Percentiles rank a stretch among this genome's conserved stretches.
These are phyloP conservation scores for Danio albolineatus DNA, from an alignment of 2,797 vertebrate genomes.

Conservation along the genomic window DNA sequence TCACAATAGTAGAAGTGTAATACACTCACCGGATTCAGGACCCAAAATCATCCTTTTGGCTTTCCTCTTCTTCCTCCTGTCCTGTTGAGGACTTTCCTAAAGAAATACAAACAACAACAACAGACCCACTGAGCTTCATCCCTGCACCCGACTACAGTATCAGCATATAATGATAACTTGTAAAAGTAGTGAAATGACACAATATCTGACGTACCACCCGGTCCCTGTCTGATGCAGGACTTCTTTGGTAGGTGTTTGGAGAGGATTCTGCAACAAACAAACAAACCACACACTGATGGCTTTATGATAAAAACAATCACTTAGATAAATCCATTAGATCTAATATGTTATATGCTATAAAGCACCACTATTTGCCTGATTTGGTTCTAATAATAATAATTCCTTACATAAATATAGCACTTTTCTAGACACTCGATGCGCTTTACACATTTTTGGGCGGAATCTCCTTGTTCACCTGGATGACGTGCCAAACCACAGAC, in stretches of 20 bases:
- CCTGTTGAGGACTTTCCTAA: conserved; percentile 49
- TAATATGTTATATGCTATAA: too few species aligned
- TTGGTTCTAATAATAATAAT: too few species aligned
- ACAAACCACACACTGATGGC: not conserved
- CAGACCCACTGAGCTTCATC: not conserved
- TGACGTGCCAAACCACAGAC: too few species aligned
- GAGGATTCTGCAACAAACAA: conserved; percentile 16
- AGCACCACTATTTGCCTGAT: too few species aligned
- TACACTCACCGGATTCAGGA: conserved; percentile 51
- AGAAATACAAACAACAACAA: conserved; percentile 2
- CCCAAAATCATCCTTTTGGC: conserved; percentile 51
- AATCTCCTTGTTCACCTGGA: too few species aligned
- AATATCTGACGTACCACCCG: not conserved
- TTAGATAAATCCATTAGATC: conserved; percentile 2
- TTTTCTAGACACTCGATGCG: too few species aligned
- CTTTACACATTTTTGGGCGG: too few species aligned
- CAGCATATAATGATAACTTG: not conserved
- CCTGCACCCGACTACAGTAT: not conserved
- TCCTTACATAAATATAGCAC: too few species aligned
- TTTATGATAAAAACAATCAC: not conserved
- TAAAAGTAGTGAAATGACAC: not conserved
- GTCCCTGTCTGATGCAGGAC: conserved; percentile 16
- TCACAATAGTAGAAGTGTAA: not conserved
- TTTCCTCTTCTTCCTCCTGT: conserved; percentile 44
- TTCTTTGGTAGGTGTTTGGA: conserved; percentile 29